phyloP scores from a whole-genome alignment of 1,140 invertebrate genomes.

The Samia ricini region DNA sequence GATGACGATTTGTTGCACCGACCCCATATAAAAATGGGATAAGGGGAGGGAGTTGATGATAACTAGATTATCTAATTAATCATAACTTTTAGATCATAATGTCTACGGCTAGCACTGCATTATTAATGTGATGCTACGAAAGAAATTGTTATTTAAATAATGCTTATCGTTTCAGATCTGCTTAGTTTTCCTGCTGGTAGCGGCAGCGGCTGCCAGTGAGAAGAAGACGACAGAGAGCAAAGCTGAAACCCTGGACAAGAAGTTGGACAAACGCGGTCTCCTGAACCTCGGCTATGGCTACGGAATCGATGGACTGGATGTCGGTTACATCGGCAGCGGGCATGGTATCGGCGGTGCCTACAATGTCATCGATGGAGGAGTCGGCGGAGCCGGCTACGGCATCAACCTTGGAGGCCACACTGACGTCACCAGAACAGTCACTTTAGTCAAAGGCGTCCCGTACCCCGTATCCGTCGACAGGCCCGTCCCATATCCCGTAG shows the following conservation, averaged over 20 bases:
- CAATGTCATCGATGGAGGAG: constrained; percentile 75
- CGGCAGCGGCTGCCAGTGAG: constrained; percentile 80
- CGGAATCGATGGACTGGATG: constrained; percentile 78
- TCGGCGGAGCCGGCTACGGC: constrained; percentile 45
- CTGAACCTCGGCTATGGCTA: constrained; percentile 80
- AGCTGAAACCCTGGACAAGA: constrained; percentile 78
- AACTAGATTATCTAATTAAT: no score
- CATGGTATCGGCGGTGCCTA: constrained; percentile 80
- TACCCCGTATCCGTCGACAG: constrained; percentile 82
- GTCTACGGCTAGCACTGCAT: no score
- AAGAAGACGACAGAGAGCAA: constrained; percentile 81
- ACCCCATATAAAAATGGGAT: no score
- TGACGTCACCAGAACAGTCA: constrained; percentile 84
- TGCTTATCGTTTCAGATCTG: constrained; percentile 79
- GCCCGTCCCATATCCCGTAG: constrained; percentile 80
- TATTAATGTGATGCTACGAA: no score
- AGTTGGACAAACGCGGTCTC: constrained; percentile 80
- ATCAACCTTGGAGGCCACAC: constrained; percentile 75
- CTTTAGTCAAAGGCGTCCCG: constrained; percentile 83
- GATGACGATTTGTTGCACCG: no score
- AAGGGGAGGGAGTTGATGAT: no score
- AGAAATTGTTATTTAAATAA: background rate
- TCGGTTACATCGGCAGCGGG: constrained; percentile 84
- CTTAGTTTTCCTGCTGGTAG: constrained; percentile 84
- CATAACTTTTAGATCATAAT: no score